Evolutionary conservation across 2,888 invertebrate species (phyloP), one percentile per base, ranked within the genome.

Genomic region (Drosophila borealis): DNA sequence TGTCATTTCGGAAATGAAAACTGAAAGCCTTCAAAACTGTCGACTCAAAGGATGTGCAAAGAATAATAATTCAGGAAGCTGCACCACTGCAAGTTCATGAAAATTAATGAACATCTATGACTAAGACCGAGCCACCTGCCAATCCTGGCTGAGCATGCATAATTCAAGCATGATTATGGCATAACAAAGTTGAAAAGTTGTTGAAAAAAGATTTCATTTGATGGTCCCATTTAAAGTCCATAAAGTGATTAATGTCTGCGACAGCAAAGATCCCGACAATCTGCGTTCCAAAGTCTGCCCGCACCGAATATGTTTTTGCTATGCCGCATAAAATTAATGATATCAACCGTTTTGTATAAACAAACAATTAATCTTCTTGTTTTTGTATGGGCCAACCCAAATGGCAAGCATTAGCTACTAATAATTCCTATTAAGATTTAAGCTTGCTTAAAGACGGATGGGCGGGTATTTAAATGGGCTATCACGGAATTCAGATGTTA

Each of bases 331-430:
- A 78, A 76, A 84, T 84, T 87, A 88, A 88, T 84, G 84, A 79
- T 65, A 61, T 62, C 34, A 84, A 67, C 33, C 80, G 67, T 69
- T 69, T 70, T 70, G 71, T 71, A 76, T 78, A 73, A 39, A 53
- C 73, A 73, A 70, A 76, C 85, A 87, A 84, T 87, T 88, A 82
- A 84, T 84, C 84, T 85, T 80, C 59, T 69, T 67, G 78, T 74
- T 70, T 70, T 74, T 76, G 61, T 60, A 48, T 53, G 67, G 50
- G 33, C 45, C 13, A 29, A 17, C 41, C 34, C 46, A 48, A 70
- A 62, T 63, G 39, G 13, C 53, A 36, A 25, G 33, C 56, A 71
- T 65, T 65, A 66, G 53, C 49, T 61, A 42, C 57, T 67, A 73
- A 76, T 76, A 78, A 78, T 72, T 48, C 49, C 54, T 25, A 77